Conservation (phyloP, 2,113 vertebrate species). For the Ceyx melanurus region DNA sequence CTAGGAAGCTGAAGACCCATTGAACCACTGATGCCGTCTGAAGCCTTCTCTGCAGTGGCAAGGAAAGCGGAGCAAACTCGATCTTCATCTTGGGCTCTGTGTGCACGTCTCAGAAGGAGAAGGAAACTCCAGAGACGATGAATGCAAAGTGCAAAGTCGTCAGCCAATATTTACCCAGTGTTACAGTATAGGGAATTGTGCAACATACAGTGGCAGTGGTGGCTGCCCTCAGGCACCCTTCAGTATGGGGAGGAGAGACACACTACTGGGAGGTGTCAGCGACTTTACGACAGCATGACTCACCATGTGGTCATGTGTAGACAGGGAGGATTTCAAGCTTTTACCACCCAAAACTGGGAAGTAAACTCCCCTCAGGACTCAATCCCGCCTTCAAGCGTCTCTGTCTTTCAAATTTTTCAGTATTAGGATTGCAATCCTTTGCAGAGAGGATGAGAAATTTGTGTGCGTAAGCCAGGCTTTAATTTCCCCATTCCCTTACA, state of each 20-base stretch:
- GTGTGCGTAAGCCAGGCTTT: neutral
- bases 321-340: neutral
- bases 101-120: accelerated
- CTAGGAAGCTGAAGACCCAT: slow-evolving; percentile 55
- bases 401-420: neutral
- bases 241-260: accelerated
- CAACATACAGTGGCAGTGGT: neutral
- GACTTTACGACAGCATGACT: neutral
- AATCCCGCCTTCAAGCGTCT: neutral
- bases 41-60: slow-evolving; percentile 28
- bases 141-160: slow-evolving; percentile 32
- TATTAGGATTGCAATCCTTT: neutral
- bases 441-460: neutral
- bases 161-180: neutral
- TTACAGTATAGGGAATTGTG: neutral
- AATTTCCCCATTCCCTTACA: neutral
- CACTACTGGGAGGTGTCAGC: accelerated
- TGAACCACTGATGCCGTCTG: slow-evolving; percentile 36
- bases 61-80: neutral
- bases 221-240: neutral
- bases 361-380: neutral
- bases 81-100: slow-evolving; percentile 37
- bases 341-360: neutral
- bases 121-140: neutral
- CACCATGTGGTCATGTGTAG: neutral